Evolutionary conservation across 2,888 invertebrate species (phyloP), one percentile per base, ranked within the genome.

Genomic region (Atrina japonica): DNA sequence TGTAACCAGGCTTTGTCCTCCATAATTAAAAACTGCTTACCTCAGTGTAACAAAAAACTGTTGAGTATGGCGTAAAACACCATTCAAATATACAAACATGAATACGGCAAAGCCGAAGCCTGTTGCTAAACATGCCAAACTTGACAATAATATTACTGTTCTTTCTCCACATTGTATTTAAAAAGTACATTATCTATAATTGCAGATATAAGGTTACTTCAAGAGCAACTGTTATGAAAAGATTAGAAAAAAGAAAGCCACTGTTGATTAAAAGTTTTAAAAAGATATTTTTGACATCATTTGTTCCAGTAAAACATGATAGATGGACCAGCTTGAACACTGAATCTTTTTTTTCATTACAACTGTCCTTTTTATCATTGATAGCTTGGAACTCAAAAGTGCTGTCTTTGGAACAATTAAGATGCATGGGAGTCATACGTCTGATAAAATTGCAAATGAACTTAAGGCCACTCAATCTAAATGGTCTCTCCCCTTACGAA

Each of bases 281-380:
- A n/a, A n/a, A n/a, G n/a, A n/a, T n/a, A n/a, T n/a, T n/a, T n/a
- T n/a, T n/a, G n/a, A n/a, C 52, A 52, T 9, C 21, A 21, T 25
- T 25, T 52, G 52, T 52, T 11, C 16, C 52, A 27, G 35, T 56
- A 9, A 56, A 29, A 7, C 56, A 56, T 30, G 66, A 66, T 35
- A 50, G 58, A 5, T 66, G 66, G 66, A 66, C 66, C 3, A 45
- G 45, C 16, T 16, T 58, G n/a, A 58, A 47, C 14, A 58, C 66
- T 2, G 58, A 58, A 23, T 49, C 35, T 2, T 66, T 23, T 25
- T 40, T 25, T 18, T 58, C 58, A 3, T n/a, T n/a, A 58, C 58
- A 27, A 66, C 58, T 11, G 23, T 49, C 6, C 66, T 58, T 25
- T 66, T 2, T 35, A 66, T 66, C 25, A 29, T 49, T 49, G n/a